Conservation (phyloP, 2,888 invertebrate genomes). For the Meloe dianella region DNA sequence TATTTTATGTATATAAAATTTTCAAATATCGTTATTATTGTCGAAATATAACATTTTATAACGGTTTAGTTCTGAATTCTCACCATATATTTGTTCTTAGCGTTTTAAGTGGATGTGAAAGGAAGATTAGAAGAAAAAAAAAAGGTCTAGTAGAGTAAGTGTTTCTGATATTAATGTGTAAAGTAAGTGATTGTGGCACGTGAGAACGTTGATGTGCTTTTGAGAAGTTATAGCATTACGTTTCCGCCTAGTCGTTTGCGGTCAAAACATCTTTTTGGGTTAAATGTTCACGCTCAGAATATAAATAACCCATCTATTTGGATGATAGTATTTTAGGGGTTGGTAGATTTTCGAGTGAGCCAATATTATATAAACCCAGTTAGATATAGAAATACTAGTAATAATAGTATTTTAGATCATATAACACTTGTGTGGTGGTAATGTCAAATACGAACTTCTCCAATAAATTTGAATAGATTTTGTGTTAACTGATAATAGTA, state of each 20-base stretch:
- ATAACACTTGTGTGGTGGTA: conserved; percentile 22
- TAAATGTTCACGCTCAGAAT: conserved; percentile 32
- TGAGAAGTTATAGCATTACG: conserved; percentile 29
- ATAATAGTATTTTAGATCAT: conserved; percentile 16
- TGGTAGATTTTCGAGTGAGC: neutral
- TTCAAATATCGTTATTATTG: neutral
- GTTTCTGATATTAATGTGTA: conserved; percentile 23
- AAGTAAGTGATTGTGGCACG: conserved; percentile 29
- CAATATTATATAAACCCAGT: conserved; percentile 15
- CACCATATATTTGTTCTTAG: neutral
- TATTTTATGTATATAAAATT: too few relatives aligned
- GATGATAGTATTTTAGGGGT: conserved; percentile 19
- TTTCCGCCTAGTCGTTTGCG: conserved; percentile 32
- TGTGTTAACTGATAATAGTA: conserved; percentile 28
- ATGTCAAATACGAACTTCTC: conserved; percentile 25
- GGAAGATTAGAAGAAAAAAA: neutral
- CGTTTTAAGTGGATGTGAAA: neutral
- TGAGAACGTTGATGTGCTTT: conserved; percentile 30
- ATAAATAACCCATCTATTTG: conserved; percentile 33
- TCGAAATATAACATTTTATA: neutral
- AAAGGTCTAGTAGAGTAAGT: neutral
- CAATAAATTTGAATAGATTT: conserved; percentile 28
- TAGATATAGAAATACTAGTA: neutral
- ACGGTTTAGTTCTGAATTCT: neutral
- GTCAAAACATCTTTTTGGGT: conserved; percentile 34